These are phyloP conservation scores for Oxyura jamaicensis DNA, from an alignment of 2,113 vertebrate genomes.

Conservation along the genomic window DNA sequence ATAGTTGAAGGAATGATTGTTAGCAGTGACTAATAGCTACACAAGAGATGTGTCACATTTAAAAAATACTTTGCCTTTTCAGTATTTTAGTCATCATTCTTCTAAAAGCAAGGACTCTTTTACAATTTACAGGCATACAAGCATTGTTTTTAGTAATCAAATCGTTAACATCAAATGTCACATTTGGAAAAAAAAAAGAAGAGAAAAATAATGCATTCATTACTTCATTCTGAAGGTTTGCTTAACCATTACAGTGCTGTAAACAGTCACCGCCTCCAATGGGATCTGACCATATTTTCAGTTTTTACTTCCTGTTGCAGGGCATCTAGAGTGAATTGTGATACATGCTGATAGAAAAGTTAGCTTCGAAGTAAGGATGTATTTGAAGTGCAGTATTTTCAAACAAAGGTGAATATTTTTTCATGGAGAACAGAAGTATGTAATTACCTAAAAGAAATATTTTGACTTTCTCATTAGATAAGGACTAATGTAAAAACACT, in stretches of 20 bases:
- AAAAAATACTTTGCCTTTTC: background rate
- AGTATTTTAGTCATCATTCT: background rate
- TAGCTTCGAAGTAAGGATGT: background rate
- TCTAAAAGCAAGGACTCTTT: background rate
- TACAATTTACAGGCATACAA: background rate
- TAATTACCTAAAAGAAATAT: background rate
- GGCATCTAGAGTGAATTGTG: background rate
- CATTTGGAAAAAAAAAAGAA: background rate
- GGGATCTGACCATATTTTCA: background rate
- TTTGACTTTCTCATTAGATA: background rate
- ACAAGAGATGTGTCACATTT: background rate
- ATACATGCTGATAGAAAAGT: background rate
- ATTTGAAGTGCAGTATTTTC: background rate
- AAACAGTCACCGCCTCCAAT: background rate
- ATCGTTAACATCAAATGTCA: background rate
- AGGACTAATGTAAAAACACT: background rate
- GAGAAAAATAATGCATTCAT: background rate
- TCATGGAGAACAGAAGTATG: background rate
- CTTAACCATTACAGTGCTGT: background rate
- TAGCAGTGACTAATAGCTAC: background rate
- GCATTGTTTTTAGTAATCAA: background rate
- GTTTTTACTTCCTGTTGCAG: background rate
- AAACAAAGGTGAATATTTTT: fast-evolving
- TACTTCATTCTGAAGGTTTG: background rate
- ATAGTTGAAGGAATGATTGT: background rate